Evolutionary conservation across 1,140 invertebrate genomes (phyloP).

Genomic region (Prorops nasuta): DNA sequence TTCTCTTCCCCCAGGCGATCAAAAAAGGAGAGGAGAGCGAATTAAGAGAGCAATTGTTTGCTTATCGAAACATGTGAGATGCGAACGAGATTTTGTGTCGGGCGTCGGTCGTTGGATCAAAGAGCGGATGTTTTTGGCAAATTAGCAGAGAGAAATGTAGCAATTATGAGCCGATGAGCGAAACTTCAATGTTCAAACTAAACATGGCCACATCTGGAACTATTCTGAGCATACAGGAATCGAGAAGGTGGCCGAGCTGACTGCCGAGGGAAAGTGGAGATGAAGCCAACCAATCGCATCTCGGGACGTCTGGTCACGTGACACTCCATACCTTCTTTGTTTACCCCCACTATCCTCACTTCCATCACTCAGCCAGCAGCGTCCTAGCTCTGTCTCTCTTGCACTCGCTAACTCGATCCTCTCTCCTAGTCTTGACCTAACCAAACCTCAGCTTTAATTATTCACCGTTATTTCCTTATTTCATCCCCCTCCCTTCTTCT

Average conservation of each 20-base stretch:
- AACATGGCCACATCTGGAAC: slow-evolving; percentile 58
- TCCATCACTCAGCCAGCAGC: background rate
- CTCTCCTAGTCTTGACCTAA: too few relatives aligned
- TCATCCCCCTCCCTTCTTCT: too few relatives aligned
- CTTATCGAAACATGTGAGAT: too few relatives aligned
- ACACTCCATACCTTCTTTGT: background rate
- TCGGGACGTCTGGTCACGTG: slow-evolving; percentile 25
- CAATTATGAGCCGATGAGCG: slow-evolving; percentile 45
- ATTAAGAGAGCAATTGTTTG: too few relatives aligned
- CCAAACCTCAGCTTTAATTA: too few relatives aligned
- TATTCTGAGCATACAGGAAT: slow-evolving; percentile 47
- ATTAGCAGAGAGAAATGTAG: slow-evolving; percentile 34
- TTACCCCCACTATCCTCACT: background rate
- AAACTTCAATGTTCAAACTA: slow-evolving; percentile 56
- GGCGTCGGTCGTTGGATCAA: slow-evolving; percentile 38
- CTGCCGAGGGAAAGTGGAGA: slow-evolving; percentile 7
- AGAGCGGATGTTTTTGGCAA: slow-evolving; percentile 35
- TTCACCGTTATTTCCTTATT: too few relatives aligned
- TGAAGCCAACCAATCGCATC: slow-evolving; percentile 25
- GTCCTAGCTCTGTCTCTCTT: background rate
- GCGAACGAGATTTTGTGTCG: too few relatives aligned
- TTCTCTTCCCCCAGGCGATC: too few relatives aligned
- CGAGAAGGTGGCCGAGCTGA: slow-evolving; percentile 11
- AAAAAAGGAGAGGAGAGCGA: too few relatives aligned
- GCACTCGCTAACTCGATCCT: too few relatives aligned